Evolutionary conservation across 1,140 invertebrate genomes (phyloP).

Genomic region (Drosophila littoralis): DNA sequence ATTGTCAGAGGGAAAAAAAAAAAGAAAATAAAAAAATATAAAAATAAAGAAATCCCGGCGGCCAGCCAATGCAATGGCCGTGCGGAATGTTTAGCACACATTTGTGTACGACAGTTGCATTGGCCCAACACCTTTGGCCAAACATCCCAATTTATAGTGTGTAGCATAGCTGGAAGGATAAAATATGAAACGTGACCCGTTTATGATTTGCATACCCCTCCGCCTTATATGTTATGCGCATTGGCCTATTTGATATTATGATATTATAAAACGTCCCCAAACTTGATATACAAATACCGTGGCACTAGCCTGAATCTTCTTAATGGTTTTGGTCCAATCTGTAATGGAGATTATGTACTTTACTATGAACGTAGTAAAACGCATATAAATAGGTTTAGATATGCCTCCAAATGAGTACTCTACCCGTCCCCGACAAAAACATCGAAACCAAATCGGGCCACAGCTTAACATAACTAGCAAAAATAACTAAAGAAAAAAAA

Average conservation of each 20-base stretch:
- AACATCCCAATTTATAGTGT: slow-evolving; percentile 42
- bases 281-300: slow-evolving; percentile 55
- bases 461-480: neutral
- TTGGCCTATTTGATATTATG: slow-evolving; percentile 9
- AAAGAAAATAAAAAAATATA: neutral
- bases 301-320: slow-evolving; percentile 83
- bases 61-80: slow-evolving; percentile 62
- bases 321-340: slow-evolving; percentile 85
- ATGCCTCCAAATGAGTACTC: slow-evolving; percentile 3
- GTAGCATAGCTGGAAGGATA: slow-evolving; percentile 29
- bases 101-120: slow-evolving; percentile 63
- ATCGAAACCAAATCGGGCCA: neutral
- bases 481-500: neutral
- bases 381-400: slow-evolving; percentile 48
- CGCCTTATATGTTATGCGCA: slow-evolving; percentile 29
- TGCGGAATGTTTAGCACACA: slow-evolving; percentile 68
- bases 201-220: slow-evolving; percentile 38
- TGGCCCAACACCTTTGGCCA: slow-evolving; percentile 24
- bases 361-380: slow-evolving; percentile 84
- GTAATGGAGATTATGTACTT: slow-evolving; percentile 84
- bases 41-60: slow-evolving; percentile 19
- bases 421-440: neutral
- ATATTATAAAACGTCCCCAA: slow-evolving; percentile 3
- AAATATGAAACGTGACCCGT: neutral
- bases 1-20: slow-evolving; percentile 19